A percentile compares a stretch with the other conserved stretches of the same genome.
These are phyloP conservation scores for Larimichthys polyactis DNA, from an alignment of 2,113 vertebrate genomes.

Conservation along the genomic window DNA sequence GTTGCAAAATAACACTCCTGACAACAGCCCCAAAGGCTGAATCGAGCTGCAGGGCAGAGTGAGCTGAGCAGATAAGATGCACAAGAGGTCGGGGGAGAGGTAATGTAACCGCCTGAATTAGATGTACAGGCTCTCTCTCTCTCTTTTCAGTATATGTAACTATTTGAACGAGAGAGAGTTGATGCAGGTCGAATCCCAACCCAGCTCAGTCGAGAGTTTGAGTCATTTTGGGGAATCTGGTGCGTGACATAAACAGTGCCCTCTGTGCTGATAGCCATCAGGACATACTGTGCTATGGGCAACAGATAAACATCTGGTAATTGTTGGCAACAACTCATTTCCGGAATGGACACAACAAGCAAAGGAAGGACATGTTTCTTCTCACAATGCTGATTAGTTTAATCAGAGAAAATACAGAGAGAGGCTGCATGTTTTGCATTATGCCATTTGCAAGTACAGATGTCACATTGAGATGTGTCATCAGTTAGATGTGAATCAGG, in stretches of 20 bases:
- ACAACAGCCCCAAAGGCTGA: conserved; percentile 36
- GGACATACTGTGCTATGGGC: conserved; percentile 37
- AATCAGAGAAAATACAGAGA: conserved; percentile 21
- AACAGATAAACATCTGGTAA: conserved; percentile 55
- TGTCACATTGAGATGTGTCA: background rate
- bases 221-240: background rate
- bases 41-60: conserved; percentile 20
- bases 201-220: background rate
- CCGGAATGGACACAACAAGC: conserved; percentile 45
- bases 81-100: background rate
- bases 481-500: conserved; percentile 10
- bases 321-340: conserved; percentile 60
- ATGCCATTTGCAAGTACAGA: background rate
- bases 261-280: conserved; percentile 30
- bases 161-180: background rate
- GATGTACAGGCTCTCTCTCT: conserved; percentile 11
- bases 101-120: conserved; percentile 14
- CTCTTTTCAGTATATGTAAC: background rate
- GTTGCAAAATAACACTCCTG: conserved; percentile 37
- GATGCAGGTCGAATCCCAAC: background rate
- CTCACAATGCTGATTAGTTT: conserved; percentile 41
- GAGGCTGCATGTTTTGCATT: conserved; percentile 3
- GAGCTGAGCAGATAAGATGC: conserved; percentile 33
- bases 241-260: background rate
- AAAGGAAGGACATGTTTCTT: conserved; percentile 42